These are phyloP conservation scores for Erpornis zantholeuca DNA, from an alignment of 2,113 vertebrate species.

Conservation along the genomic window DNA sequence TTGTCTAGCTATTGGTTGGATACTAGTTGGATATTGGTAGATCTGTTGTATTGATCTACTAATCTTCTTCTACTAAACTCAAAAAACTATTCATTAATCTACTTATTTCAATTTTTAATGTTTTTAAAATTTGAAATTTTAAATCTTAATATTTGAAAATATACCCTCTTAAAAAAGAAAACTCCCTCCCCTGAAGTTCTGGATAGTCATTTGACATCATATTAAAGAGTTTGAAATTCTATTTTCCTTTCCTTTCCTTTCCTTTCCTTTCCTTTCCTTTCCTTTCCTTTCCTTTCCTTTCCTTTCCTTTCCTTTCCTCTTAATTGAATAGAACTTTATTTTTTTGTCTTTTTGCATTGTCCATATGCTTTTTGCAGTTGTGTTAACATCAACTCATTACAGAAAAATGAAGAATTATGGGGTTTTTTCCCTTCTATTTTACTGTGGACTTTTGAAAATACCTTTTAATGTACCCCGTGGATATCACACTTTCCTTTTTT, in stretches of 20 bases:
- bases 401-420: background rate
- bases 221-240: background rate
- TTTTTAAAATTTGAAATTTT: background rate
- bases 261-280: rapidly evolving
- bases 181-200: background rate
- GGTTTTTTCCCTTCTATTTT: background rate
- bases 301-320: rapidly evolving
- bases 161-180: background rate
- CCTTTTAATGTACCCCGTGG: background rate
- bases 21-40: no score
- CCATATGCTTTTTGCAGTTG: background rate
- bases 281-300: background rate
- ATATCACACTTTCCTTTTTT: background rate
- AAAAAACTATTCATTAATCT: background rate
- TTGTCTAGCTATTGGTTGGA: background rate
- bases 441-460: background rate
- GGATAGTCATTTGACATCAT: background rate
- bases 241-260: no score
- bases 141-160: background rate
- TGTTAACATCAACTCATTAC: background rate
- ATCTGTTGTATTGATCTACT: background rate
- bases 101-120: background rate
- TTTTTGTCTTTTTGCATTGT: background rate
- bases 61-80: background rate
- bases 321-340: background rate